Percentiles rank a stretch among this genome's conserved stretches.
phyloP scores from a whole-genome alignment of 2,888 invertebrate species.

The Prosapia bicincta region DNA sequence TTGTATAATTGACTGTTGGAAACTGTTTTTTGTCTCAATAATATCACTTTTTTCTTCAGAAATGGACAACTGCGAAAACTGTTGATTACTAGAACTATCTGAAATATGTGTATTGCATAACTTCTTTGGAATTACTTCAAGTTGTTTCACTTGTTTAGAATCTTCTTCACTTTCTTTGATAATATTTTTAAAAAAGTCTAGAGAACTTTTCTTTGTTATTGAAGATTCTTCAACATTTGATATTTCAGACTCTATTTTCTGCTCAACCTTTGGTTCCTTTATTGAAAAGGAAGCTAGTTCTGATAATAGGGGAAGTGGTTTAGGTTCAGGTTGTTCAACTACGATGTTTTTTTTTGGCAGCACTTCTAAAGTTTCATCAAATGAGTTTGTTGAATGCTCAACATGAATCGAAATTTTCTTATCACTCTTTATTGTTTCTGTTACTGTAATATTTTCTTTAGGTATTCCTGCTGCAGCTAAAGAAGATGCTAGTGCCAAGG shows the following conservation, averaged over 20 bases:
- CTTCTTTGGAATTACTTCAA: not conserved
- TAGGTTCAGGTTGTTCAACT: not conserved
- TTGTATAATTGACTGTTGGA: not conserved
- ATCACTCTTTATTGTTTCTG: conserved; percentile 41
- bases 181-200: conserved; percentile 64
- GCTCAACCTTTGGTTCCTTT: not conserved
- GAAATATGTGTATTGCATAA: not conserved
- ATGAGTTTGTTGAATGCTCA: conserved; percentile 12
- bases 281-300: not conserved
- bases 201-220: conserved; percentile 60
- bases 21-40: conserved; percentile 11
- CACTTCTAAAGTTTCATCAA: not conserved
- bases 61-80: not conserved
- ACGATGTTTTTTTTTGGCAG: not conserved
- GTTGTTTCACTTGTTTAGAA: conserved; percentile 26
- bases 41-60: conserved; percentile 3
- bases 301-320: not conserved
- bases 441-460: conserved; percentile 25
- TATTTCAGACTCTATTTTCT: not conserved
- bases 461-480: not conserved
- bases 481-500: not conserved
- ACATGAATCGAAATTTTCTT: conserved; percentile 39
- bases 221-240: conserved; percentile 42
- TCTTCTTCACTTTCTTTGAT: conserved; percentile 52
- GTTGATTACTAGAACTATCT: not conserved